These are phyloP conservation scores for Bedellia somnulentella DNA, from an alignment of 2,888 invertebrate species.

Conservation along the genomic window DNA sequence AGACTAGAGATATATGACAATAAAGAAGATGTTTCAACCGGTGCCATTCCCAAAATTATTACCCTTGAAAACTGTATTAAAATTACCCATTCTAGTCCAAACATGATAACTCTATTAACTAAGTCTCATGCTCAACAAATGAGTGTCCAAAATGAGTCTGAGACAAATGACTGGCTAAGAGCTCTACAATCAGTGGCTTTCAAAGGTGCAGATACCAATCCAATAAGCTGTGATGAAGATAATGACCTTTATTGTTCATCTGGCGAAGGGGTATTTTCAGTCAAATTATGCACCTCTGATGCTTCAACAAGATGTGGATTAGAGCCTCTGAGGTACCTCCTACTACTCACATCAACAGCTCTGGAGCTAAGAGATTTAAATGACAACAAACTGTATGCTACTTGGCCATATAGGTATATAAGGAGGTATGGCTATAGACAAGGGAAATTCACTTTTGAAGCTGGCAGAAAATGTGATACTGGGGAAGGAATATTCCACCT, in stretches of 20 bases:
- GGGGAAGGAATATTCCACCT: conserved; percentile 82
- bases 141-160: conserved; percentile 64
- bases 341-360: conserved; percentile 74
- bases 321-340: conserved; percentile 69
- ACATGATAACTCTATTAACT: conserved; percentile 71
- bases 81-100: conserved; percentile 69
- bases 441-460: conserved; percentile 86
- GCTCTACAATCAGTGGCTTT: conserved; percentile 83
- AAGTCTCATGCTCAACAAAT: conserved; percentile 71
- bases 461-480: conserved; percentile 82
- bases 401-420: conserved; percentile 85
- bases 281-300: conserved; percentile 75
- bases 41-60: conserved; percentile 72
- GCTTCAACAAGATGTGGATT: conserved; percentile 77
- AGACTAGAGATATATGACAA: conserved; percentile 83
- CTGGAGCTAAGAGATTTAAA: conserved; percentile 72
- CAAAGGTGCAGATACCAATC: conserved; percentile 64
- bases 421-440: conserved; percentile 83
- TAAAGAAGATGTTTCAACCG: conserved; percentile 68
- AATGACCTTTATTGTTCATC: conserved; percentile 88
- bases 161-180: conserved; percentile 75
- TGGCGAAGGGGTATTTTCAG: conserved; percentile 79
- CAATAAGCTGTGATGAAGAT: conserved; percentile 75
- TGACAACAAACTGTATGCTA: conserved; percentile 67
- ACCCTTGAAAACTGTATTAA: conserved; percentile 87